Evolutionary conservation across 2,113 vertebrate genomes (phyloP), one percentile per base, ranked within the genome.

Genomic region (Pomatostomus ruficeps): DNA sequence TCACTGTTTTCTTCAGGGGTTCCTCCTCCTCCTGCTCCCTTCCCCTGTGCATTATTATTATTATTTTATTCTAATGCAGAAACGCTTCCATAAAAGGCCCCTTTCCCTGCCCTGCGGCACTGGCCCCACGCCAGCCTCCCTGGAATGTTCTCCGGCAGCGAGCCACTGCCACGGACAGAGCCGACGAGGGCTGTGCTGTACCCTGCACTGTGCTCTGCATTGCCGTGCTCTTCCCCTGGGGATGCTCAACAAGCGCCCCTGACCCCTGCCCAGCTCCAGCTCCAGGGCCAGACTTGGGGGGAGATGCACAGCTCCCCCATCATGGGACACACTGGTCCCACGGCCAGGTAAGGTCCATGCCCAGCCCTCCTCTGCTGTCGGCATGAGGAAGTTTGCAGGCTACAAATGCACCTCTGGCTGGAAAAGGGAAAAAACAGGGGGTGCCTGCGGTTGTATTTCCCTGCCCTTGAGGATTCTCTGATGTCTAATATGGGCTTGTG

Each of bases 11-110:
- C 87, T 82, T 88, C 95, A 65, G 70, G 51, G 15, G 35, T 45
- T 96, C 63, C 82, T 92, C 85, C 93, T 94, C 91, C 92, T 93
- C 65, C 89, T 1, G 12, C 76, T 96, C 91, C 95, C 85, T 92
- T 93, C 55, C 88, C 93, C 80, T 79, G 86, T 17, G 7, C 75
- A 76, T 95, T 97, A 97, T 97, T 97, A 97, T 96, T 91, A 96
- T 96, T 88, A 96, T 96, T 97, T 97, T 97, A 96, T 94, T 96
- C 89, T 97, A 97, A 96, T 94, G 88, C 94, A 97, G 88, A 97
- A 97, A 97, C 79, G 74, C 88, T 97, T 97, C 97, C 97, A 97
- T 97, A 97, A 97, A 97, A 97, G 97, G 97, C 92, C 96, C 97
- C 95, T 92, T 97, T 97, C 95, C 96, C 96, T 96, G 91, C 96